A percentile compares a stretch with the other conserved stretches of the same genome.
Conservation (phyloP, 2,113 vertebrate species). For the Spea multiplicata region DNA sequence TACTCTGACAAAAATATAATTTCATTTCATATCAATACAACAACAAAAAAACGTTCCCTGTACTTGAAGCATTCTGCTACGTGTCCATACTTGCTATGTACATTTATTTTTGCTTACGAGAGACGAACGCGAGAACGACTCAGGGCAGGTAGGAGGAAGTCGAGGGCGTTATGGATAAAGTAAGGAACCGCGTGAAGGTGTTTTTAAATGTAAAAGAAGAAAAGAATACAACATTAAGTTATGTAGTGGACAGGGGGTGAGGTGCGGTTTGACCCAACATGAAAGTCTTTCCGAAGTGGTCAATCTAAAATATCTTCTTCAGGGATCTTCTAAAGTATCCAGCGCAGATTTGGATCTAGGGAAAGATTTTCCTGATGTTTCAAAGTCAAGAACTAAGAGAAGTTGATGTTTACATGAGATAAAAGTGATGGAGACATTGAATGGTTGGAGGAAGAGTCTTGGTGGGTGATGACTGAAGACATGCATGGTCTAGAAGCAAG, state of each 20-base stretch:
- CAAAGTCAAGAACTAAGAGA: neutral
- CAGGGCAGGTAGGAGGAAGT: neutral
- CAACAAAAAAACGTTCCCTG: slow-evolving; percentile 60
- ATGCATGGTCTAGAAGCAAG: neutral
- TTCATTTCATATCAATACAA: slow-evolving; percentile 76
- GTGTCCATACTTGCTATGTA: slow-evolving; percentile 64
- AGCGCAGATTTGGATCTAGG: neutral
- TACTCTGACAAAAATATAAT: slow-evolving; percentile 79
- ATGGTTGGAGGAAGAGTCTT: neutral
- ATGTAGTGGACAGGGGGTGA: neutral
- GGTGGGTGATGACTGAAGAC: neutral
- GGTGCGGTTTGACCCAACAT: neutral
- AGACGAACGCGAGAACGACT: slow-evolving; percentile 22
- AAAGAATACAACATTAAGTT: neutral
- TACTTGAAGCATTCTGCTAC: slow-evolving; percentile 64
- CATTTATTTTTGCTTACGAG: slow-evolving; percentile 57
- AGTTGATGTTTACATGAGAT: neutral
- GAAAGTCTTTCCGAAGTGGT: neutral
- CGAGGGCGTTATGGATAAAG: neutral
- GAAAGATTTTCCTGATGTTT: slow-evolving; percentile 3
- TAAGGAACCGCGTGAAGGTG: neutral
- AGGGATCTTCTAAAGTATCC: neutral
- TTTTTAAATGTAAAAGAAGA: neutral
- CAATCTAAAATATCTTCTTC: neutral
- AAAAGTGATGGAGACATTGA: neutral